These are phyloP conservation scores for Dicaeum eximium DNA, from an alignment of 2,113 vertebrate genomes.

Conservation along the genomic window DNA sequence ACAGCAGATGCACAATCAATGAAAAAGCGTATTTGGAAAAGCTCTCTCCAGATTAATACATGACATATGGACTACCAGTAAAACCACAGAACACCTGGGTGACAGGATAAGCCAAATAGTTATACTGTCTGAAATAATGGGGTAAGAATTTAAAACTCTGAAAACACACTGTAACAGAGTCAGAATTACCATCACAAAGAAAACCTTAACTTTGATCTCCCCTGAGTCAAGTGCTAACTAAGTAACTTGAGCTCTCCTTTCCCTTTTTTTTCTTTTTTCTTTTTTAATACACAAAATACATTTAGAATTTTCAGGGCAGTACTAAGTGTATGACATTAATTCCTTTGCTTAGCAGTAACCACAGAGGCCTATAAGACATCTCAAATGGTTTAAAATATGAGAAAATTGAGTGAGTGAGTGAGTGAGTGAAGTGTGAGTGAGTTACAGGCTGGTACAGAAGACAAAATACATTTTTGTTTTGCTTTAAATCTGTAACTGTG, in stretches of 20 bases:
- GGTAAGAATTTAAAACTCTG: neutral
- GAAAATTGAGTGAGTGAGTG: neutral
- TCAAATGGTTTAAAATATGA: neutral
- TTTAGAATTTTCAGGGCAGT: neutral
- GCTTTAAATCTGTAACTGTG: neutral
- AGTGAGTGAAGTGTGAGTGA: too few species aligned
- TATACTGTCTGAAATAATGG: neutral
- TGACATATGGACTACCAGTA: neutral
- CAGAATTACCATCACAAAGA: neutral
- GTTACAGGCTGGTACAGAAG: neutral
- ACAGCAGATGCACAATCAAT: neutral
- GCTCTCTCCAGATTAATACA: neutral
- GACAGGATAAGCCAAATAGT: neutral
- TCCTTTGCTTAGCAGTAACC: neutral
- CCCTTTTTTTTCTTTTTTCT: neutral
- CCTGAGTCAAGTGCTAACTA: neutral
- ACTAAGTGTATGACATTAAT: neutral
- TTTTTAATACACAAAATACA: neutral
- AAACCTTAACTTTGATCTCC: neutral
- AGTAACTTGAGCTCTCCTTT: neutral
- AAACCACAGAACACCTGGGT: neutral
- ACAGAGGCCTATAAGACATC: neutral
- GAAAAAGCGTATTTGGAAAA: neutral
- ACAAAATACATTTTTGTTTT: neutral
- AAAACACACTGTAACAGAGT: neutral